phyloP scores from a whole-genome alignment of 2,113 vertebrate genomes.

The Salvator merianae region DNA sequence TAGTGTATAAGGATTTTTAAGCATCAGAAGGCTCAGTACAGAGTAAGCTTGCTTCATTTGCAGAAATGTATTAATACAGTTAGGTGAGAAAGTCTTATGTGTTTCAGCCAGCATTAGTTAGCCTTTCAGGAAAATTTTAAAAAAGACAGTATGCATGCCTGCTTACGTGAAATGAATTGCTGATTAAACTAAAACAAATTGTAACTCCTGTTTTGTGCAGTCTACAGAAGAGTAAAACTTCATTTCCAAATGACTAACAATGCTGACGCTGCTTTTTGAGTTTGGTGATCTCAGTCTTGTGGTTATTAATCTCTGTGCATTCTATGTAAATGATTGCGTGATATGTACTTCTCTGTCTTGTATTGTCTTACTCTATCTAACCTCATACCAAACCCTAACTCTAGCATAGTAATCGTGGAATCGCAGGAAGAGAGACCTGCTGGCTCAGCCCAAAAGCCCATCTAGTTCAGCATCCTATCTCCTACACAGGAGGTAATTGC shows the following conservation, averaged over 20 bases:
- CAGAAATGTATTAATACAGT: neutral
- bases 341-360: neutral
- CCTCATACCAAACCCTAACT: neutral
- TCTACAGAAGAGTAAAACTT: neutral
- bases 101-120: neutral
- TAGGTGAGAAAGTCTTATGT: neutral
- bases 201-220: neutral
- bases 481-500: neutral
- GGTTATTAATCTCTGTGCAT: neutral
- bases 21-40: neutral
- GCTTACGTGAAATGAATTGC: neutral
- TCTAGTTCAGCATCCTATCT: neutral
- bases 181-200: constrained; percentile 15
- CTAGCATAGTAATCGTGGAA: neutral
- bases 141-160: neutral
- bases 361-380: neutral
- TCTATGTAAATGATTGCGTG: neutral
- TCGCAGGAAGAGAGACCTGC: neutral
- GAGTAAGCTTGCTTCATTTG: neutral
- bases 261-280: neutral
- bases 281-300: neutral
- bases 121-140: neutral
- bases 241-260: neutral
- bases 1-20: neutral
- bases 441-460: neutral